Evolutionary conservation across 2,888 invertebrate species (phyloP), one percentile per base, ranked within the genome.

Genomic region (Phasia obesa): DNA sequence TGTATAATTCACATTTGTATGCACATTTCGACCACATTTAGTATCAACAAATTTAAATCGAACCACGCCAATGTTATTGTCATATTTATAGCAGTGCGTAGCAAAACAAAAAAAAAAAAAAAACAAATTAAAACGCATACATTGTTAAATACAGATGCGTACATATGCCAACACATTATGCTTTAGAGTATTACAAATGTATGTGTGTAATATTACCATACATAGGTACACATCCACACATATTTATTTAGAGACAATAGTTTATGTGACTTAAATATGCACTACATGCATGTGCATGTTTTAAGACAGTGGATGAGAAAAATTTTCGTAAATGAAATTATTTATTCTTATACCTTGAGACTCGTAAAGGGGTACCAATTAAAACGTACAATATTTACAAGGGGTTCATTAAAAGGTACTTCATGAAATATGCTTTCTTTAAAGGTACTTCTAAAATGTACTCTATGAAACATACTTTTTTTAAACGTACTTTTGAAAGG

Each of bases 21-120:
- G 57, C 62, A 57, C 64, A 53, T 73, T 49, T 65, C 42, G 57
- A 73, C 78, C 82, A 60, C 78, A 79, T 83, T 47, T 78, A 64
- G 77, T 70, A 75, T 60, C 79, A 83, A 79, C 83, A 78, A 79
- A 71, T 83, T 83, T 70, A 77, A 83, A 79, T 75, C 75, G 75
- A 71, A 71, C 83, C 83, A 71, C 79, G 79, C 47, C 65, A 60
- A 49, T 75, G 75, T 79, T 77, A 47, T 77, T 83, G 79, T 83
- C 79, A 79, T 83, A 83, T 75, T 78, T 69, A 77, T 69, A 60
- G 62, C 53, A 69, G 69, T 44, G 67, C 21, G 60, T 60, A 69
- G 15, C 60, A 59, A 2, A n/a, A n/a, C n/a, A n/a, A n/a, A n/a
- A n/a, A n/a, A n/a, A n/a, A n/a, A n/a, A n/a, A n/a, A 51, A 60